Conservation (phyloP, 2,888 invertebrate species). For the Idaea dimidiata region DNA sequence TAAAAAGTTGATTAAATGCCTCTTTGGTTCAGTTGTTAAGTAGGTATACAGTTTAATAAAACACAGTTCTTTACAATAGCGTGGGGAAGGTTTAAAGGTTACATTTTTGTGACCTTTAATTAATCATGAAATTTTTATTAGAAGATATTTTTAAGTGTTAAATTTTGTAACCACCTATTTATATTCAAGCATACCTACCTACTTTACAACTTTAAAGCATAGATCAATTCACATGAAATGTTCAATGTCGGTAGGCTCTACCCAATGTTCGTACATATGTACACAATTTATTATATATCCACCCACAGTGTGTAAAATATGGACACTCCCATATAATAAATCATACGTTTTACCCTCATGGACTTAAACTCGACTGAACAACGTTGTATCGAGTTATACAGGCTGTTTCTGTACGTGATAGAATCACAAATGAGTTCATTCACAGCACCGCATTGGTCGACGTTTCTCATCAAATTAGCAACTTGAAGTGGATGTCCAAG, state of each 20-base stretch:
- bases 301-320: neutral
- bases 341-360: neutral
- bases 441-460: neutral
- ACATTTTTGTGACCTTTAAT: no score
- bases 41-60: no score
- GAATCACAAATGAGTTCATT: conserved; percentile 1
- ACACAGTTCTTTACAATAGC: no score
- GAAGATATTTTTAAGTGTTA: no score
- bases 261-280: neutral
- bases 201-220: neutral
- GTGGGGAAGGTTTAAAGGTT: no score
- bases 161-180: no score
- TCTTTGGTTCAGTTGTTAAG: no score
- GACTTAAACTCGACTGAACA: neutral
- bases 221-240: neutral
- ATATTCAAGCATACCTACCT: no score
- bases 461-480: neutral
- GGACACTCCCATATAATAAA: neutral
- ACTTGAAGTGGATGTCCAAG: neutral
- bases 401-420: neutral
- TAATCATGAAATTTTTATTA: no score
- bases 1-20: no score
- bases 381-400: conserved; percentile 1
- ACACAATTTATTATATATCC: neutral
- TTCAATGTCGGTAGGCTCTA: neutral